A percentile compares a stretch with the other conserved stretches of the same genome.
Evolutionary conservation across 2,113 vertebrate genomes (phyloP).

Genomic region (Hypanus sabinus): DNA sequence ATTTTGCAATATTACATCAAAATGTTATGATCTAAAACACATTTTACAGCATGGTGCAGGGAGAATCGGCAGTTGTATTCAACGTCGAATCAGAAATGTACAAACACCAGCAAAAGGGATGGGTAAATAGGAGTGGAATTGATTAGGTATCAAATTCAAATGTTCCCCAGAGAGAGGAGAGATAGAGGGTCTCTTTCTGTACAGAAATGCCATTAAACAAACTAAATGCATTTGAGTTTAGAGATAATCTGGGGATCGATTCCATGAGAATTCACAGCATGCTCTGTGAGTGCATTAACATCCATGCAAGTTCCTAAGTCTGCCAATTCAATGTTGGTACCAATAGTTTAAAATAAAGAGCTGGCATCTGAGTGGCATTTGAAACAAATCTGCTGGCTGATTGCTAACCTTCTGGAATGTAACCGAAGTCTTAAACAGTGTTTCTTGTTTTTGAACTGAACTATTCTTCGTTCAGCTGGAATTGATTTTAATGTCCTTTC

Average conservation of each 20-base stretch:
- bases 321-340: background rate
- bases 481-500: conserved; percentile 18
- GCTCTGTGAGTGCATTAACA: background rate
- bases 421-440: background rate
- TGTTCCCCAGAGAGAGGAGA: too few species aligned
- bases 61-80: too few species aligned
- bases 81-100: too few species aligned
- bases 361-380: background rate
- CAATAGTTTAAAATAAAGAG: background rate
- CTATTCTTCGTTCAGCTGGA: background rate
- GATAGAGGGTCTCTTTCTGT: background rate
- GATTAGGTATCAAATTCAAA: too few species aligned
- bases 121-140: too few species aligned
- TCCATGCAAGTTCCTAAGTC: background rate
- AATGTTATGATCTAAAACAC: too few species aligned
- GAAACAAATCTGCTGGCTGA: background rate
- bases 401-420: background rate
- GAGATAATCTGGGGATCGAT: background rate
- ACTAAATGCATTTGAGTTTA: background rate
- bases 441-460: background rate
- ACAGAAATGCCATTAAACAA: background rate
- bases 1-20: too few species aligned
- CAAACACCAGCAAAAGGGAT: too few species aligned
- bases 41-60: too few species aligned
- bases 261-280: background rate